phyloP scores from a whole-genome alignment of 1,140 invertebrate genomes.

The Trichonephila clavata region DNA sequence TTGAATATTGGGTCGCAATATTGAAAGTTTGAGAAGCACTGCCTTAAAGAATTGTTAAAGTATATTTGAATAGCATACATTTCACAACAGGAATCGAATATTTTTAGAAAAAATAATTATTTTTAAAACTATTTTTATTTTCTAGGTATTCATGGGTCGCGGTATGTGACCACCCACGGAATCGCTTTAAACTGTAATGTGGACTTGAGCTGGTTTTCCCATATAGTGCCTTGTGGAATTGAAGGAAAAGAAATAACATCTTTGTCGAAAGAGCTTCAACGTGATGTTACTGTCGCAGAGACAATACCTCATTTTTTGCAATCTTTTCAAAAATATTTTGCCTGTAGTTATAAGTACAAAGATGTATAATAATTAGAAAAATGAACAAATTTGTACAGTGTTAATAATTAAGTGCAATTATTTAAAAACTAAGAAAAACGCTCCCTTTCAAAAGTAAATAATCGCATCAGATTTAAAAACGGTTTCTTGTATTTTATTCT shows the following conservation, averaged over 20 bases:
- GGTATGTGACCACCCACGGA: constrained; percentile 96
- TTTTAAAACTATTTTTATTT: background rate
- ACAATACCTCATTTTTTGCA: constrained; percentile 81
- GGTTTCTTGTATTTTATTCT: too few species aligned
- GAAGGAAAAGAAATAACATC: constrained; percentile 96
- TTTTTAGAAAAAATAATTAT: background rate
- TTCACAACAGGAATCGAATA: too few species aligned
- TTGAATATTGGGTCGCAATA: too few species aligned
- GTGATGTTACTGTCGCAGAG: constrained; percentile 81
- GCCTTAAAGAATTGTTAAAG: too few species aligned
- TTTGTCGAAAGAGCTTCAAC: constrained; percentile 87
- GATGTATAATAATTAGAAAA: background rate
- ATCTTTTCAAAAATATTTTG: constrained; percentile 81
- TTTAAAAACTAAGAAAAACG: too few species aligned
- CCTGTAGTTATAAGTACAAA: constrained; percentile 81
- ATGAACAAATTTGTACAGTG: too few species aligned
- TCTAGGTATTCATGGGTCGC: constrained; percentile 83
- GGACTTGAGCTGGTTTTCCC: constrained; percentile 95
- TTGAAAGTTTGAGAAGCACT: too few species aligned
- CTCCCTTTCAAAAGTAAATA: too few species aligned
- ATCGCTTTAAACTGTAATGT: constrained; percentile 95
- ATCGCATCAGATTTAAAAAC: too few species aligned
- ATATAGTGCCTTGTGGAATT: constrained; percentile 98
- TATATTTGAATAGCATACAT: too few species aligned
- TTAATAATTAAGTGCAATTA: too few species aligned